These are phyloP conservation scores for Thaleichthys pacificus DNA, from an alignment of 2,797 vertebrate species.

Conservation along the genomic window DNA sequence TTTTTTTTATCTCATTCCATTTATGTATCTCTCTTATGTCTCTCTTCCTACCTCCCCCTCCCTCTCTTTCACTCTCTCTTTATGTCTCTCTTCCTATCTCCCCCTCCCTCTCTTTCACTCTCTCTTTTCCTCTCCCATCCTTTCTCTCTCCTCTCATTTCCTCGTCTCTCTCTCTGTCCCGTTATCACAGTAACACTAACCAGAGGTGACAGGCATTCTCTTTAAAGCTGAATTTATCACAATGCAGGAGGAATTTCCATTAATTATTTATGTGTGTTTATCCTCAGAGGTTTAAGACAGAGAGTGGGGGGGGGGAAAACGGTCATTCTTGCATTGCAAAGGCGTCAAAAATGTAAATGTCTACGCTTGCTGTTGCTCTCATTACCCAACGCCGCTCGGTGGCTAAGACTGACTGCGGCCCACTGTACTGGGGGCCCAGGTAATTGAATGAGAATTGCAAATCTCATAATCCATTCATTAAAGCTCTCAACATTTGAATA, in stretches of 20 bases:
- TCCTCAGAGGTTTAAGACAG: conserved; percentile 7
- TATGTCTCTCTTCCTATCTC: background rate
- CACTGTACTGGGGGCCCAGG: background rate
- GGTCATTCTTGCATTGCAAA: conserved; percentile 6
- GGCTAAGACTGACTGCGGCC: background rate
- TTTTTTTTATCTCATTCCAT: background rate
- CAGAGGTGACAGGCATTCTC: conserved; percentile 16
- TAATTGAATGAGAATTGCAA: conserved; percentile 12
- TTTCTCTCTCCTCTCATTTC: background rate
- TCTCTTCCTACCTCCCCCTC: background rate
- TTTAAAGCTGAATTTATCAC: conserved; percentile 17
- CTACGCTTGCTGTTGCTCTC: conserved; percentile 10
- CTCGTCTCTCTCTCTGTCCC: background rate
- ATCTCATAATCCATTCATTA: conserved; percentile 11
- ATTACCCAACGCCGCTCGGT: background rate
- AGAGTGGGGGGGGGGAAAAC: background rate
- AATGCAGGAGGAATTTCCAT: conserved; percentile 19
- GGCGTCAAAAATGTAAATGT: conserved; percentile 18
- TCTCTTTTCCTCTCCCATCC: background rate
- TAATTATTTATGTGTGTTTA: conserved; percentile 24
- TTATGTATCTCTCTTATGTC: background rate
- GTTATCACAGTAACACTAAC: conserved; percentile 17
- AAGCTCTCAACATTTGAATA: conserved; percentile 18
- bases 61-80: conserved; percentile 4
- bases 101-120: background rate